Percentiles rank a stretch among this genome's conserved stretches.
Conservation (phyloP, 2,888 invertebrate species). For the Dynastes tityus region DNA sequence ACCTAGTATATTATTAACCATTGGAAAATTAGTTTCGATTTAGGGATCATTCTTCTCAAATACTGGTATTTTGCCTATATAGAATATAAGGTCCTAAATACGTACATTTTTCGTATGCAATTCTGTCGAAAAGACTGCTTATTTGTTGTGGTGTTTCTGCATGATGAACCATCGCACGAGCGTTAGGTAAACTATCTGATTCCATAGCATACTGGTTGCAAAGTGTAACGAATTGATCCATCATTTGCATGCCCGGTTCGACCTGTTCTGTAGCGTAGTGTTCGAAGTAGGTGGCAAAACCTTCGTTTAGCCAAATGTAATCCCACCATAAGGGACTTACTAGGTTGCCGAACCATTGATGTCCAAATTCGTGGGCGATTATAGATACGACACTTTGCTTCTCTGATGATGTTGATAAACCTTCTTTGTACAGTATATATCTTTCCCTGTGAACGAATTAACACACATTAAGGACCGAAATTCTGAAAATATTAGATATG, state of each 20-base stretch:
- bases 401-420: neutral
- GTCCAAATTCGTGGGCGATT: conserved; percentile 79
- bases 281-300: conserved; percentile 62
- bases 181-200: conserved; percentile 66
- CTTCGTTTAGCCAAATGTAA: conserved; percentile 59
- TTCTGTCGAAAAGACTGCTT: conserved; percentile 25
- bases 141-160: conserved; percentile 55
- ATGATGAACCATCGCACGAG: conserved; percentile 73
- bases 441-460: conserved; percentile 31
- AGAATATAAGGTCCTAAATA: neutral
- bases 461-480: neutral
- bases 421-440: conserved; percentile 31
- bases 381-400: conserved; percentile 67
- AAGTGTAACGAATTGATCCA: conserved; percentile 35
- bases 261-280: conserved; percentile 68
- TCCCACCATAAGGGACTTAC: conserved; percentile 79
- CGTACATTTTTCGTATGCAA: conserved; percentile 40
- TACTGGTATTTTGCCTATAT: neutral
- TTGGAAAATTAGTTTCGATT: no score
- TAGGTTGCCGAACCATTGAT: conserved; percentile 82
- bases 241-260: conserved; percentile 56
- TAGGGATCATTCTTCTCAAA: no score
- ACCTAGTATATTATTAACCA: no score
- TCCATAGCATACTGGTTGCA: conserved; percentile 64
- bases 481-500: neutral